Evolutionary conservation across 2,888 invertebrate species (phyloP).

Genomic region (Acleris cristana): DNA sequence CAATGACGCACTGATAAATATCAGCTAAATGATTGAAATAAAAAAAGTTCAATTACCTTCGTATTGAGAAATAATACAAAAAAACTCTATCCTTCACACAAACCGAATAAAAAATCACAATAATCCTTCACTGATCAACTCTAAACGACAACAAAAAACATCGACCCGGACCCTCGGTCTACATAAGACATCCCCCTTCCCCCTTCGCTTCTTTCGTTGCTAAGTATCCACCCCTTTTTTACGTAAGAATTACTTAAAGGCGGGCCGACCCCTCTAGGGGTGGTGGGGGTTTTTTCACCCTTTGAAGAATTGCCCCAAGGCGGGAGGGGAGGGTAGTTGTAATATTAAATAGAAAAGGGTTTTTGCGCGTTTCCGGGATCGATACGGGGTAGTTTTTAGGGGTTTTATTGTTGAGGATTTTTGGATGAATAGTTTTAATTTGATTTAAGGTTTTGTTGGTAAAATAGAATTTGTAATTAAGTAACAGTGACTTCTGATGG

Average conservation of each 20-base stretch:
- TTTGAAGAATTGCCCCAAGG: conserved; percentile 82
- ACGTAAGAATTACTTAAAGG: conserved; percentile 81
- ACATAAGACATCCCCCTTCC: conserved; percentile 39
- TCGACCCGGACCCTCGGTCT: conserved; percentile 39
- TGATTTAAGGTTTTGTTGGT: too few relatives aligned
- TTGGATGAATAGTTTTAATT: conserved; percentile 1
- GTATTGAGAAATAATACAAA: too few relatives aligned
- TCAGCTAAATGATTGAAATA: too few relatives aligned
- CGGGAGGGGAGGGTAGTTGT: conserved; percentile 63
- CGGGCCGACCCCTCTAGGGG: conserved; percentile 59
- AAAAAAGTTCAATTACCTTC: too few relatives aligned
- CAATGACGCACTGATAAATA: too few relatives aligned
- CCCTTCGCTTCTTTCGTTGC: conserved; percentile 68
- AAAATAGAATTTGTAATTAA: too few relatives aligned
- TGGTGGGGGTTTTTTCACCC: conserved; percentile 77
- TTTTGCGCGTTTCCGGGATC: conserved; percentile 55
- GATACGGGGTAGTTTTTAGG: conserved; percentile 32
- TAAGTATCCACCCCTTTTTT: conserved; percentile 82
- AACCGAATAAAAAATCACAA: conserved; percentile 18
- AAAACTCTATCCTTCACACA: neutral
- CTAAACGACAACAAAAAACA: conserved; percentile 63
- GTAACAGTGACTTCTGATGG: too few relatives aligned
- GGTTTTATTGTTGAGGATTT: conserved; percentile 6
- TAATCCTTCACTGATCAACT: conserved; percentile 30
- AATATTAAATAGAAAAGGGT: conserved; percentile 71